Conservation (phyloP, 2,797 vertebrate species). For the Siniperca undulata region DNA sequence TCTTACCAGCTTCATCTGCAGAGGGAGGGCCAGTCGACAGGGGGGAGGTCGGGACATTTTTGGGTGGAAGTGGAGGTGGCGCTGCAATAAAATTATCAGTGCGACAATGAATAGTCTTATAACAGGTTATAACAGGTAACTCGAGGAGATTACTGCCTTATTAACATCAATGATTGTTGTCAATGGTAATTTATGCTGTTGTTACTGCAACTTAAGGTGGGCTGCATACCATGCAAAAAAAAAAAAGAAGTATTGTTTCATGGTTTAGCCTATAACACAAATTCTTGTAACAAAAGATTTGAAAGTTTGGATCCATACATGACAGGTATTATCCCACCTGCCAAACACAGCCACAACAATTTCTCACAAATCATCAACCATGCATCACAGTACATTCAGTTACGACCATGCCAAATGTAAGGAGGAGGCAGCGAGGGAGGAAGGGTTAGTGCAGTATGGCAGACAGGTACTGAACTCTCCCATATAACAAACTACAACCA, state of each 20-base stretch:
- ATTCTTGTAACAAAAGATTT: conserved; percentile 4
- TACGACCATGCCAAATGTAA: conserved; percentile 67
- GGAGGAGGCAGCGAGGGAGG: conserved; percentile 25
- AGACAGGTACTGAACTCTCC: conserved; percentile 10
- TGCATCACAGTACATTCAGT: conserved; percentile 66
- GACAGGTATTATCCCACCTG: neutral
- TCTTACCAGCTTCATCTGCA: conserved; percentile 87
- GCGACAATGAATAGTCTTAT: conserved; percentile 53
- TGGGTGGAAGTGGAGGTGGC: conserved; percentile 95
- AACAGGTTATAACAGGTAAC: neutral
- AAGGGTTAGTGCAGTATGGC: conserved; percentile 24
- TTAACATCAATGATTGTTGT: neutral
- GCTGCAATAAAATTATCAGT: conserved; percentile 84
- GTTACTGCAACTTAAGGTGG: neutral
- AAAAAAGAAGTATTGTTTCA: neutral
- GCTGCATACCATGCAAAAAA: neutral
- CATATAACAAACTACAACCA: conserved; percentile 24
- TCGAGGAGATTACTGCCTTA: neutral
- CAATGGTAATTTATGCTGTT: neutral
- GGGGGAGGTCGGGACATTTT: conserved; percentile 92
- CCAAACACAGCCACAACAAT: conserved; percentile 44
- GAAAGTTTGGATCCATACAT: neutral
- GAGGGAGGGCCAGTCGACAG: conserved; percentile 86
- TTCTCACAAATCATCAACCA: conserved; percentile 55
- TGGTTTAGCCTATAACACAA: neutral